Base-by-base conservation (phyloP, 2,888 invertebrate genomes). In the Drosophila prostipennis region DNA sequence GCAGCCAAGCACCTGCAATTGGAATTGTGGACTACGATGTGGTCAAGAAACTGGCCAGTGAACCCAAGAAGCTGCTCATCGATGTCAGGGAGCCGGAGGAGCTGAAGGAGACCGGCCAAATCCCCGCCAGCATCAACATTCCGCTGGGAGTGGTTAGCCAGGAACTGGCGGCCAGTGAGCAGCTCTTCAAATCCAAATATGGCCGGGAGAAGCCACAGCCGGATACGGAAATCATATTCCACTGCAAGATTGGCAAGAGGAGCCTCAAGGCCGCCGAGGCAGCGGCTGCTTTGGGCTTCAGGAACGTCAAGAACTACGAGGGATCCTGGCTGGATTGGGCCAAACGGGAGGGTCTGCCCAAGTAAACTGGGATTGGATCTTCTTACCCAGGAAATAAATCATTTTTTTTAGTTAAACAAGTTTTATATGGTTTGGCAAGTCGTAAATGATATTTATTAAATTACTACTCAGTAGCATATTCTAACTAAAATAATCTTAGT, bases 1-100 rank as follows among this genome's bases (percentile, higher is more conserved):
- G 55, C 58, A 64, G 46, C 29, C 51, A 36, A 1, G n/a, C 32
- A 7, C 40, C 49, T 2, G 6, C 49, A 3, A 78, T 84, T 55
- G 71, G 71, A 16, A 70, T 77, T 52, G 89, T 89, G 29, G 86
- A 84, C 40, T 84, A 84, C 55, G 72, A 70, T 2, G 76, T 55
- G 59, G 86, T 94, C 2, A 91, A 93, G 78, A 91, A 92, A 16
- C 88, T 93, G 58, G 91, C 92, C 48, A 91, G 93, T 57, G 89
- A 92, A 13, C 89, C 92, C 7, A 91, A 91, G 52, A 93, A 94
- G 60, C 83, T 95, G 14, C 93, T 96, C 29, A 93, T 97, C 70
- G 96, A 96, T 92, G 96, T 96, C 0, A 94, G 96, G 75, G 96
- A 96, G 88, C 95, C 95, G 34, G 91, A 93, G 11, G 96, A 96